phyloP scores from a whole-genome alignment of 2,113 vertebrate genomes.

The Sorex fumeus region DNA sequence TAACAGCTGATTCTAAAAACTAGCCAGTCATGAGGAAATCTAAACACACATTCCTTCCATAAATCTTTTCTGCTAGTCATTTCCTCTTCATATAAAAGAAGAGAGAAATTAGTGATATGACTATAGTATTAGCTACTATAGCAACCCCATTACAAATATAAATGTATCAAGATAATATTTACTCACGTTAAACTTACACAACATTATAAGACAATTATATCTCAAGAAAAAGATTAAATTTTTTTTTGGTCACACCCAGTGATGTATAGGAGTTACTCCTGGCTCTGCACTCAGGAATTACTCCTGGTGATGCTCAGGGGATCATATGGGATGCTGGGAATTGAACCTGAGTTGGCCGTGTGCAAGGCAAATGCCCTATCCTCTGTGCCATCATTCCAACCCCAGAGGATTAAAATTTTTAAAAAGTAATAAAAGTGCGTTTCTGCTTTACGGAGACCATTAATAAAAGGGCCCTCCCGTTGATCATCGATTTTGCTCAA shows the following conservation, averaged over 20 bases:
- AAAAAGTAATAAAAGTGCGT: background rate
- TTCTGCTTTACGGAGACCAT: background rate
- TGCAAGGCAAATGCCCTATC: too few relatives aligned
- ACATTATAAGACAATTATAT: background rate
- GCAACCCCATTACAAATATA: background rate
- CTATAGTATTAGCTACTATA: background rate
- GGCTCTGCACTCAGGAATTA: too few relatives aligned
- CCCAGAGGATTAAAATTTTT: background rate
- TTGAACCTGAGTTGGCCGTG: too few relatives aligned
- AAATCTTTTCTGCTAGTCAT: background rate
- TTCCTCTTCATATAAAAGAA: background rate
- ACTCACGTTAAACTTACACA: background rate
- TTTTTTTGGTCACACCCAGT: too few relatives aligned
- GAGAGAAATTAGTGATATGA: background rate
- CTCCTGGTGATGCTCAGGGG: too few relatives aligned
- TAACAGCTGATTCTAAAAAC: background rate
- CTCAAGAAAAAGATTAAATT: background rate
- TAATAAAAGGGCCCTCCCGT: too few relatives aligned
- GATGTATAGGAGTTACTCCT: too few relatives aligned
- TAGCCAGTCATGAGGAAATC: background rate
- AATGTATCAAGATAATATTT: background rate
- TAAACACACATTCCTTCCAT: background rate
- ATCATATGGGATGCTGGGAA: too few relatives aligned
- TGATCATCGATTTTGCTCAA: too few relatives aligned
- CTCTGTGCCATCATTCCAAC: too few relatives aligned